Evolutionary conservation across 2,113 vertebrate species (phyloP).

Genomic region (Galeopterus variegatus): DNA sequence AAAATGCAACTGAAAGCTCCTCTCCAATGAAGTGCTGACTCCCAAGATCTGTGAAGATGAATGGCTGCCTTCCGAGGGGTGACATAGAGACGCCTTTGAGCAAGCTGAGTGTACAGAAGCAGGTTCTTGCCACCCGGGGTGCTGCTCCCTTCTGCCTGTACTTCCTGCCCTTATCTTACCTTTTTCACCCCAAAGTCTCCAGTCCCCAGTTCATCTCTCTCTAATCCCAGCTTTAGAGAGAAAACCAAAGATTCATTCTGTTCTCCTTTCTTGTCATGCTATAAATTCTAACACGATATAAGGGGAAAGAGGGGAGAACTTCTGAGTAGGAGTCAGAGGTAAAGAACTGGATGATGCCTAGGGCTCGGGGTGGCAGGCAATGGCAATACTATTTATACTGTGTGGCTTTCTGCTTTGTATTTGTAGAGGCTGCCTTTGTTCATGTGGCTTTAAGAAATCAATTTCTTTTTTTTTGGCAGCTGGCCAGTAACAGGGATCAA

Average conservation of each 20-base stretch:
- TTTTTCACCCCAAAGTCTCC: neutral
- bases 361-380: neutral
- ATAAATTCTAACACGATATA: neutral
- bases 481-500: too few species aligned
- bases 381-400: fast-evolving
- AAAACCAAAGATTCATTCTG: neutral
- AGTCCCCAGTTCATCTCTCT: neutral
- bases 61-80: neutral
- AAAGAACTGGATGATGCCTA: neutral
- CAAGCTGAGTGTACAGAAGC: neutral
- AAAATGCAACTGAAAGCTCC: conserved; percentile 2
- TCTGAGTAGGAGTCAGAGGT: neutral
- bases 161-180: neutral
- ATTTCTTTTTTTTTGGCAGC: too few species aligned
- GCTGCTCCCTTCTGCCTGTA: neutral
- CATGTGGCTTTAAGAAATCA: neutral
- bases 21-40: neutral
- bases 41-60: neutral
- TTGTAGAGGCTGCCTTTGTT: neutral
- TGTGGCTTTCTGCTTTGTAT: neutral
- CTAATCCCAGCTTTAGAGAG: neutral
- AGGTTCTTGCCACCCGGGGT: neutral
- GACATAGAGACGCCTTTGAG: neutral
- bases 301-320: neutral
- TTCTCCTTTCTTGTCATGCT: neutral